Conservation (phyloP, 1,140 invertebrate species). For the Drosophila ercepeae region DNA sequence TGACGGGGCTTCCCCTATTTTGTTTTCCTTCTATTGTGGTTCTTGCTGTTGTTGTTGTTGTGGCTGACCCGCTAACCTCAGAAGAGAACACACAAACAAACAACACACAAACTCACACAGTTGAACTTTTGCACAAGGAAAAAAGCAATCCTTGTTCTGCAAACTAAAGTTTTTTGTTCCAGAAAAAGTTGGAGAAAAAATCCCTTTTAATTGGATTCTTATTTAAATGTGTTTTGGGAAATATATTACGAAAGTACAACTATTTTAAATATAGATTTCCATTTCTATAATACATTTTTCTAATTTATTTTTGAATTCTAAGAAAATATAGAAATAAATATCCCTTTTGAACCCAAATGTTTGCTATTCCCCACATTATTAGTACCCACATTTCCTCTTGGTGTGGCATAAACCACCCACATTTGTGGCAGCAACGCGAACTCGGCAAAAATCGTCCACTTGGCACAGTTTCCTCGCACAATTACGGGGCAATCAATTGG, state of each 20-base stretch:
- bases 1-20: slow-evolving; percentile 54
- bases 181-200: background rate
- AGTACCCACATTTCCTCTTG: background rate
- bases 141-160: background rate
- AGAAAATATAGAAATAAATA: background rate
- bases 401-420: slow-evolving; percentile 7
- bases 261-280: no score
- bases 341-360: background rate
- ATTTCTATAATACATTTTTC: background rate
- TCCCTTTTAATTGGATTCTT: background rate
- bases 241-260: background rate
- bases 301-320: no score
- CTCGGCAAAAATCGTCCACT: slow-evolving; percentile 41
- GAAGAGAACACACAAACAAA: slow-evolving; percentile 22
- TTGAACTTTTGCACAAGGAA: slow-evolving; percentile 3
- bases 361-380: background rate
- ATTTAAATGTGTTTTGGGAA: background rate
- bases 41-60: slow-evolving; percentile 34
- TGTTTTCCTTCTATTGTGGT: slow-evolving; percentile 30
- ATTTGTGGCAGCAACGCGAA: slow-evolving; percentile 12
- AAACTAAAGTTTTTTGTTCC: background rate
- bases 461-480: slow-evolving; percentile 71
- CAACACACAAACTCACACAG: background rate
- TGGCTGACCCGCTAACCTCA: slow-evolving; percentile 83
- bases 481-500: slow-evolving; percentile 77